These are phyloP conservation scores for Anolis carolinensis DNA, from an alignment of 2,113 vertebrate species.

Conservation along the genomic window DNA sequence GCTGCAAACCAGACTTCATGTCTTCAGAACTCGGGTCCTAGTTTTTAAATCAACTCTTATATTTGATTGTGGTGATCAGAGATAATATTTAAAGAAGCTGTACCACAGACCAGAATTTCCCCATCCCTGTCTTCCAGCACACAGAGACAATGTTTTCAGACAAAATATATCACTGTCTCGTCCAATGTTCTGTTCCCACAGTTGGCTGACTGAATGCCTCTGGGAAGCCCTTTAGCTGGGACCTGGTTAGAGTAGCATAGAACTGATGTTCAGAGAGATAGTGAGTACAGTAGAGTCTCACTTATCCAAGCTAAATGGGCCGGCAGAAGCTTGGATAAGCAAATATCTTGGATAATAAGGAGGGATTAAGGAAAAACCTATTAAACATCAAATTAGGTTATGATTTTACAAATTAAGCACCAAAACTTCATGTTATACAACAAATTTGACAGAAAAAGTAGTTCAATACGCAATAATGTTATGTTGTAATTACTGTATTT, in stretches of 20 bases:
- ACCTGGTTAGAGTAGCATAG: not conserved
- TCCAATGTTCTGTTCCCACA: not conserved
- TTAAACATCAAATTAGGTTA: too few relatives aligned
- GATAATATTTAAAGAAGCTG: not conserved
- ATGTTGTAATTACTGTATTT: too few relatives aligned
- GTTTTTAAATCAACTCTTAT: not conserved
- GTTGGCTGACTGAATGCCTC: not conserved
- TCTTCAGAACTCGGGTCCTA: not conserved
- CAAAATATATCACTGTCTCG: not conserved
- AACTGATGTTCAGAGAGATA: not conserved
- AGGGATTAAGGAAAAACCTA: too few relatives aligned
- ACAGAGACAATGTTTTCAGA: not conserved
- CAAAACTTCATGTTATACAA: too few relatives aligned
- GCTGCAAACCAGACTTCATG: not conserved
- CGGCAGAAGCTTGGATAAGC: too few relatives aligned
- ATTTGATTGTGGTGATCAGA: not conserved
- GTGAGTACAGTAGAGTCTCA: not conserved
- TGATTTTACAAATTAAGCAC: too few relatives aligned
- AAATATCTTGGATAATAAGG: too few relatives aligned
- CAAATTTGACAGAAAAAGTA: too few relatives aligned
- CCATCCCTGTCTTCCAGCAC: not conserved
- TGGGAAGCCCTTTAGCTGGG: not conserved
- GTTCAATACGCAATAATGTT: too few relatives aligned
- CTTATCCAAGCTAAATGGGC: too few relatives aligned
- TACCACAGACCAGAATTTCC: not conserved